These are phyloP conservation scores for Hystrix cristata DNA, from an alignment of 2,113 vertebrate genomes.

Conservation along the genomic window DNA sequence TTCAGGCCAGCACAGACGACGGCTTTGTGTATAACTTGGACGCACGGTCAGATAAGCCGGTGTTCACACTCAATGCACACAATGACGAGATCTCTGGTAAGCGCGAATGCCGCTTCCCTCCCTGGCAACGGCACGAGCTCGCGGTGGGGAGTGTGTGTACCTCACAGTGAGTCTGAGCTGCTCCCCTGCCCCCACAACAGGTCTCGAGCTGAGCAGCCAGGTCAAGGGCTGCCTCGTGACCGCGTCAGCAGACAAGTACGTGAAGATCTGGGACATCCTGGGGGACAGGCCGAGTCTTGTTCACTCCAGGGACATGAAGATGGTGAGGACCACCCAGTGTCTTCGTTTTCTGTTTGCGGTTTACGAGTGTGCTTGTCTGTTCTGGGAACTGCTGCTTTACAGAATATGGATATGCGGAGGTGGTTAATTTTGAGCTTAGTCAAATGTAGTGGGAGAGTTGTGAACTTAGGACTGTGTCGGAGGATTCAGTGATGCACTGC, in stretches of 20 bases:
- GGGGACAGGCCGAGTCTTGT: constrained; percentile 95
- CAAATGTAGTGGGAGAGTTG: not conserved
- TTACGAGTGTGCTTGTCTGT: not conserved
- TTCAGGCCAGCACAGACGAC: constrained; percentile 97
- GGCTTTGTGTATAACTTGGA: constrained; percentile 98
- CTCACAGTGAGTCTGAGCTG: not conserved
- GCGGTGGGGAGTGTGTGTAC: not conserved
- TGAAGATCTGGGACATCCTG: constrained; percentile 98
- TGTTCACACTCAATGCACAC: constrained; percentile 97
- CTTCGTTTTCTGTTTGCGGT: not conserved
- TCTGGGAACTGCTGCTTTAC: not conserved
- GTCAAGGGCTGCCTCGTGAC: constrained; percentile 97
- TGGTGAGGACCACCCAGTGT: constrained; percentile 88
- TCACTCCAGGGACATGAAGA: constrained; percentile 98
- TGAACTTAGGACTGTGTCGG: not conserved
- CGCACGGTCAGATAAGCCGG: constrained; percentile 95
- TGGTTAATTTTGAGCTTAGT: not conserved
- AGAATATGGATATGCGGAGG: not conserved
- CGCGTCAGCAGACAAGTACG: constrained; percentile 94
- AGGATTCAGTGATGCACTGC: not conserved
- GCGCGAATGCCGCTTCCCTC: not conserved
- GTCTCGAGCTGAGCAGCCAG: constrained; percentile 96
- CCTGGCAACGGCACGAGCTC: not conserved
- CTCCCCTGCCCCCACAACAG: constrained; percentile 83
- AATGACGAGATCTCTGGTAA: constrained; percentile 96